These are phyloP conservation scores for Tetrapedia diversipes DNA, from an alignment of 2,888 invertebrate species.

Conservation along the genomic window DNA sequence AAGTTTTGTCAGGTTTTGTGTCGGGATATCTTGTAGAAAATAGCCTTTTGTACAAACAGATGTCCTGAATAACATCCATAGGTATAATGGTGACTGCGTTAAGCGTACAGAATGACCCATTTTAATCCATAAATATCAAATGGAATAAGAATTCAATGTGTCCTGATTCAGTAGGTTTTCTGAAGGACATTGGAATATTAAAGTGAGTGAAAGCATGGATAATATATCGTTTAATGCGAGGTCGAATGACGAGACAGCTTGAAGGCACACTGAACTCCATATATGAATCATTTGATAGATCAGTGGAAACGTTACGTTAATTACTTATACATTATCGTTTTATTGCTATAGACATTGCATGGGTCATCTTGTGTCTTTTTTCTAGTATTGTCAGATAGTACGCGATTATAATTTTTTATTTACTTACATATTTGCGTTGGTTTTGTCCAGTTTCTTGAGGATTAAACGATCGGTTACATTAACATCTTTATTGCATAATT, in stretches of 20 bases:
- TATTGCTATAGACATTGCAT: neutral
- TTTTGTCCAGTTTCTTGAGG: neutral
- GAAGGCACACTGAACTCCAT: neutral
- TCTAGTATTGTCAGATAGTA: neutral
- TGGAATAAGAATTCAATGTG: neutral
- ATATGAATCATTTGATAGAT: constrained; percentile 2
- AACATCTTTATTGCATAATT: neutral
- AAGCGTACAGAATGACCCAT: neutral
- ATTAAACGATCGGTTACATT: neutral
- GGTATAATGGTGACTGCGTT: constrained; percentile 8
- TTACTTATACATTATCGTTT: neutral
- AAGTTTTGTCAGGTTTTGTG: neutral
- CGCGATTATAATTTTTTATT: neutral
- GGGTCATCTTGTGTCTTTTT: neutral
- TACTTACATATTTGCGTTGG: neutral
- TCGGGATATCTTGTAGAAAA: neutral
- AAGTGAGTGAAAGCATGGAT: neutral
- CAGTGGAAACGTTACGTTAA: neutral
- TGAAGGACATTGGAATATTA: neutral
- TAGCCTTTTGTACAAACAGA: constrained; percentile 9
- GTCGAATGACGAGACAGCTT: neutral
- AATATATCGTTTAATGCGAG: neutral
- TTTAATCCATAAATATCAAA: constrained; percentile 5
- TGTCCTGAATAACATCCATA: constrained; percentile 20
- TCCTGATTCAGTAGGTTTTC: constrained; percentile 4